phyloP scores from a whole-genome alignment of 1,140 invertebrate species.

The Akabosia matsudoensis region DNA sequence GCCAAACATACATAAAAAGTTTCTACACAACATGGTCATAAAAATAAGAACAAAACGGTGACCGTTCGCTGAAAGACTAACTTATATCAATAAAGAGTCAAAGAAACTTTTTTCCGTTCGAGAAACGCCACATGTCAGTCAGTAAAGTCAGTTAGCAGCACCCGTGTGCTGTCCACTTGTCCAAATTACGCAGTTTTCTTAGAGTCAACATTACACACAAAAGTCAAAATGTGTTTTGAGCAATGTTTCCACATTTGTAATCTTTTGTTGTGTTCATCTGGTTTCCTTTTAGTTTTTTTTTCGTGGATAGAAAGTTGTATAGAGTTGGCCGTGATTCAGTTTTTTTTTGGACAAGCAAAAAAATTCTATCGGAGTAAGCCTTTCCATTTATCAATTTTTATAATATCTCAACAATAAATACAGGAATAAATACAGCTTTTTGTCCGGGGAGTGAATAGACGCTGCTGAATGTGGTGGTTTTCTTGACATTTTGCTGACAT shows the following conservation, averaged over 20 bases:
- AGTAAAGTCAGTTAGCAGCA: too few species aligned
- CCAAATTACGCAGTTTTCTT: too few species aligned
- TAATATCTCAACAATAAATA: neutral
- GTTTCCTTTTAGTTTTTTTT: neutral
- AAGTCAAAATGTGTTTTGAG: too few species aligned
- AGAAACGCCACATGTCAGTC: too few species aligned
- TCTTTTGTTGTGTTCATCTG: too few species aligned
- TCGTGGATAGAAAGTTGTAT: neutral
- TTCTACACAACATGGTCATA: neutral
- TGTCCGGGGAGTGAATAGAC: neutral
- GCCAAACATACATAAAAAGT: neutral
- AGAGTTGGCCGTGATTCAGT: neutral
- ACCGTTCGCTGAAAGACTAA: too few species aligned
- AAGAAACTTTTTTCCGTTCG: too few species aligned
- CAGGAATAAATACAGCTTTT: neutral
- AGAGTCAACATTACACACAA: too few species aligned
- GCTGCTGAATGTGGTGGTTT: neutral
- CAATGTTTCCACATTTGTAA: too few species aligned
- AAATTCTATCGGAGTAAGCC: neutral
- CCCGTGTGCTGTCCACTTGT: too few species aligned
- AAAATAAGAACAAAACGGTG: neutral
- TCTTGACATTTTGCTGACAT: neutral
- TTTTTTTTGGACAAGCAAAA: neutral
- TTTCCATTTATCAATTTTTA: neutral
- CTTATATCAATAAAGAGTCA: too few species aligned